phyloP scores from a whole-genome alignment of 2,113 vertebrate species.

The Leuciscus idus region DNA sequence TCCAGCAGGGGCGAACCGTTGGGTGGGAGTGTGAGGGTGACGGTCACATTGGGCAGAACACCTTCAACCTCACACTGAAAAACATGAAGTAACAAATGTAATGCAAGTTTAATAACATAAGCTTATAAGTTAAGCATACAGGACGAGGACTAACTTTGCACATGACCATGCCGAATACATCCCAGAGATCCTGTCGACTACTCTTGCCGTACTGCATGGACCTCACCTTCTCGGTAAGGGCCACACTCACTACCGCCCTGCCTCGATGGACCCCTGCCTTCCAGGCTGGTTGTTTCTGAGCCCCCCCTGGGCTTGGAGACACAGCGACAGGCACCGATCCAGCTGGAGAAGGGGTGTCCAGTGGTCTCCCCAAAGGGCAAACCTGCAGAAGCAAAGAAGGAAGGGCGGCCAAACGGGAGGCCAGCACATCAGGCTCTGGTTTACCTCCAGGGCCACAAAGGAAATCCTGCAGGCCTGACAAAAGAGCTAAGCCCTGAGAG shows the following conservation, averaged over 20 bases:
- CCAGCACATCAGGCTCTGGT: slow-evolving; percentile 78
- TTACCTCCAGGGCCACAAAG: slow-evolving; percentile 71
- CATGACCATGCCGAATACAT: slow-evolving; percentile 87
- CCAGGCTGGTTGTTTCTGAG: slow-evolving; percentile 89
- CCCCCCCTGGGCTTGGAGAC: slow-evolving; percentile 65
- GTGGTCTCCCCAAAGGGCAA: slow-evolving; percentile 88
- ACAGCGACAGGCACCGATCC: slow-evolving; percentile 58
- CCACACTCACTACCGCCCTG: slow-evolving; percentile 84
- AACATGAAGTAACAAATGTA: not conserved
- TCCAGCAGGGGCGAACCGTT: slow-evolving; percentile 93
- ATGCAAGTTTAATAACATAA: not conserved
- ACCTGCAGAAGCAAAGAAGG: slow-evolving; percentile 81
- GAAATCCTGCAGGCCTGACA: slow-evolving; percentile 83
- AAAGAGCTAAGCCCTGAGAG: slow-evolving; percentile 84
- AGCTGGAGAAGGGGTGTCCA: slow-evolving; percentile 80
- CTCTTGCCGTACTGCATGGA: slow-evolving; percentile 89
- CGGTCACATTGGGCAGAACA: slow-evolving; percentile 84
- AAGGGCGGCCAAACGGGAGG: slow-evolving; percentile 77
- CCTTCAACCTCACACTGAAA: slow-evolving; percentile 92
- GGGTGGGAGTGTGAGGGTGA: slow-evolving; percentile 85
- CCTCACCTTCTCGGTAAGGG: slow-evolving; percentile 86
- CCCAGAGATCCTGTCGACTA: slow-evolving; percentile 86
- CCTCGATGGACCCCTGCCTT: slow-evolving; percentile 83
- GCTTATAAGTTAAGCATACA: not conserved
- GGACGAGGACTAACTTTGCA: slow-evolving; percentile 84